Base-by-base conservation (phyloP, 2,888 invertebrate species). In the Carcina quercana region DNA sequence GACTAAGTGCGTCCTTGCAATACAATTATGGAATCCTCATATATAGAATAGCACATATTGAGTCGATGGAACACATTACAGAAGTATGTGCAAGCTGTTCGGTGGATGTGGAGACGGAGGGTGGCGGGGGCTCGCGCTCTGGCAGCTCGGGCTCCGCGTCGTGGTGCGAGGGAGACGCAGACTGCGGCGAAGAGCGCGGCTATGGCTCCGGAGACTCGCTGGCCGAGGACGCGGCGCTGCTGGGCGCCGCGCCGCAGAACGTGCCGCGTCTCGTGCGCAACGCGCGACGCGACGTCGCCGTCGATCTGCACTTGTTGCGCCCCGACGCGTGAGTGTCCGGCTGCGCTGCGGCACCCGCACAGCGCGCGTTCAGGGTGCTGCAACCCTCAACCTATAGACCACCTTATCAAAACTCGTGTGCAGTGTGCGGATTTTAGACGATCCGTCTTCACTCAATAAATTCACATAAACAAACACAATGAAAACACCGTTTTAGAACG, bases 91-190 rank as follows among this genome's bases (percentile, higher is more conserved):
- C 66, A 51, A 82, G 60, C 57, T 76, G 79, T 49, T 80, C 82
- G 13, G 79, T 78, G 45, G 83, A 80, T 44, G 83, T 65, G 58
- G 85, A 64, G 66, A 80, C 68, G 50, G 86, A 78, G 44, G 66
- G 61, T 27, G 71, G 66, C 28, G 80, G 66, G 28, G 84, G 75
- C 14, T 66, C 67, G 6, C 58, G 63, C 13, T 76, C 75, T 3
- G 74, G 66, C 41, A 83, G 80, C 56, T 79, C 80, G 34, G 87
- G 85, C 51, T 85, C 60, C 52, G 78, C 58, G 64, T 87, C 65
- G 46, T 84, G 74, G 85, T 86, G 86, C 41, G 88, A 87, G 37
- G 87, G 85, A 25, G 85, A 79, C 19, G 79, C 64, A 15, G 86
- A 79, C 32, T 72, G 67, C 12, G 85, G 65, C 5, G 76, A 74